A percentile compares a stretch with the other conserved stretches of the same genome.
Evolutionary conservation across 2,113 vertebrate genomes (phyloP).

Genomic region (Callionymus lyra): DNA sequence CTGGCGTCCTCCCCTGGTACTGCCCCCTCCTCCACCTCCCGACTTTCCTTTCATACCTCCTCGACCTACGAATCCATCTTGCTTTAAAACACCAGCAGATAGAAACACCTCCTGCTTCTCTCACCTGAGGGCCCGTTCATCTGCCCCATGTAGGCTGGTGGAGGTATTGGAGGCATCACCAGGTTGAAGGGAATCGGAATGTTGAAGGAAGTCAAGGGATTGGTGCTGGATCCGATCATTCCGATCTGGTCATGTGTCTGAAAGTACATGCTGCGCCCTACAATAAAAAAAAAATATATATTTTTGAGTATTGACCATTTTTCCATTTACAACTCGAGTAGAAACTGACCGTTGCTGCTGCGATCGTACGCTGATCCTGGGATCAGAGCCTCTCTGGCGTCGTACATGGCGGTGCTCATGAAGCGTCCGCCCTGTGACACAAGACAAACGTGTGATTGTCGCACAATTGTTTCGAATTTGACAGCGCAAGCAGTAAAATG

Average conservation of each 20-base stretch:
- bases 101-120: conserved; percentile 27
- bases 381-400: conserved; percentile 92
- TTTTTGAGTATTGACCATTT: no score
- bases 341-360: conserved; percentile 71
- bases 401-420: conserved; percentile 99
- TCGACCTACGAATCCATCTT: conserved; percentile 67
- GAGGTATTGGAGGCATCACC: conserved; percentile 95
- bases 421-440: conserved; percentile 84
- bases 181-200: conserved; percentile 96
- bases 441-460: background rate
- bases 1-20: conserved; percentile 79
- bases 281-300: no score
- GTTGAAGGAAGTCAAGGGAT: conserved; percentile 89
- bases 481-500: no score
- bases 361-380: conserved; percentile 94
- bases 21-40: conserved; percentile 38
- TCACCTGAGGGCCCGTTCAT: conserved; percentile 86
- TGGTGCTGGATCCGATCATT: conserved; percentile 88
- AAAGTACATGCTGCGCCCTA: conserved; percentile 84
- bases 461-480: no score
- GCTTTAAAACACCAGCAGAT: background rate
- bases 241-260: conserved; percentile 97
- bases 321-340: no score
- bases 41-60: conserved; percentile 83
- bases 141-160: conserved; percentile 86